Conservation (phyloP, 2,888 invertebrate genomes). For the Pachycephus smyrnensis region DNA sequence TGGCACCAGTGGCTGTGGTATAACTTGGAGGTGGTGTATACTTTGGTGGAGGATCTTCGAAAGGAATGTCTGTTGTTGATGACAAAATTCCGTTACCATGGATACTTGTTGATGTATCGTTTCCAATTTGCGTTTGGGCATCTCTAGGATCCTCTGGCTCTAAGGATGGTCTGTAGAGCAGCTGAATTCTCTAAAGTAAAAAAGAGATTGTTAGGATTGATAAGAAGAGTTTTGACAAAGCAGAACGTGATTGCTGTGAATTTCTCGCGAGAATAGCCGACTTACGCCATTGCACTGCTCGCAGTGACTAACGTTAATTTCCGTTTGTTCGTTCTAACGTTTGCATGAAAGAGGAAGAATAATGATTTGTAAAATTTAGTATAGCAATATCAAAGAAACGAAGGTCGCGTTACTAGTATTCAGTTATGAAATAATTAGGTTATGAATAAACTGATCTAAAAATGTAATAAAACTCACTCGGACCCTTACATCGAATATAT, state of each 20-base stretch:
- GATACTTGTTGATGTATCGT: conserved; percentile 48
- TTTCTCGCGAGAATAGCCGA: conserved; percentile 26
- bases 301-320: conserved; percentile 62
- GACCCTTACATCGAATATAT: conserved; percentile 84
- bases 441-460: background rate
- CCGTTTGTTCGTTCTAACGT: conserved; percentile 59
- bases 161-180: conserved; percentile 83
- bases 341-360: conserved; percentile 41
- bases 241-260: background rate
- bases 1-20: conserved; percentile 90
- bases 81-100: conserved; percentile 57
- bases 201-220: background rate
- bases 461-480: conserved; percentile 15
- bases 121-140: conserved; percentile 45
- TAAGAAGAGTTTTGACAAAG: background rate
- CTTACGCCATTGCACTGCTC: conserved; percentile 65
- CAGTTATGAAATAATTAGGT: background rate
- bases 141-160: conserved; percentile 67
- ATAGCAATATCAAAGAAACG: conserved; percentile 34
- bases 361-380: conserved; percentile 17
- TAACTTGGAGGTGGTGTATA: conserved; percentile 95
- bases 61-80: conserved; percentile 57
- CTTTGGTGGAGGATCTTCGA: conserved; percentile 88
- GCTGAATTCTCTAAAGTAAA: conserved; percentile 79
- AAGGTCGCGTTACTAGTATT: background rate